These are phyloP conservation scores for Apis cerana DNA, from an alignment of 1,140 invertebrate species.

Conservation along the genomic window DNA sequence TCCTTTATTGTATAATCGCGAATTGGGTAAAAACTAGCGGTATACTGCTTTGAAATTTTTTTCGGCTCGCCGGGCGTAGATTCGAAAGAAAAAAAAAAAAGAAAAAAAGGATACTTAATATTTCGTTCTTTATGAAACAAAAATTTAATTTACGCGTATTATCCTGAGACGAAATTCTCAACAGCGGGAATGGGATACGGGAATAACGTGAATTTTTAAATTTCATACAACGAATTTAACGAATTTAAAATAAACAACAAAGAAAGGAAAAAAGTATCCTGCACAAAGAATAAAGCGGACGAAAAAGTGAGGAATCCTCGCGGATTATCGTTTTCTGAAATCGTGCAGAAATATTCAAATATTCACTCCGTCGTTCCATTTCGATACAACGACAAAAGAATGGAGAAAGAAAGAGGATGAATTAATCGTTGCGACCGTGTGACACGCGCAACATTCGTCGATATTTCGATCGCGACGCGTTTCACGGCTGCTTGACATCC, in stretches of 20 bases:
- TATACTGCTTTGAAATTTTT: not conserved
- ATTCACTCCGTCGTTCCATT: not conserved
- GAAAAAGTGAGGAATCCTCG: too few relatives aligned
- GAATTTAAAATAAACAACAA: too few relatives aligned
- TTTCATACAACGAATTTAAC: too few relatives aligned
- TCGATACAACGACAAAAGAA: not conserved
- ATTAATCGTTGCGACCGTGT: conserved; percentile 11
- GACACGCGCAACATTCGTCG: not conserved
- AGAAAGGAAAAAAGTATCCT: not conserved
- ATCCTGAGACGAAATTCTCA: too few relatives aligned
- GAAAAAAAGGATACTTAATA: not conserved
- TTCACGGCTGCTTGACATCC: not conserved
- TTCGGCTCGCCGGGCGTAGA: too few relatives aligned
- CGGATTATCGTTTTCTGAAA: not conserved
- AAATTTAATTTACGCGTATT: not conserved
- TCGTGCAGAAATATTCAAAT: not conserved
- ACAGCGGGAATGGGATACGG: too few relatives aligned
- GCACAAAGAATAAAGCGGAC: too few relatives aligned
- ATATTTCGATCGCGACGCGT: conserved; percentile 8
- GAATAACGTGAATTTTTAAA: too few relatives aligned
- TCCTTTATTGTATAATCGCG: not conserved
- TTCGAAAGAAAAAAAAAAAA: not conserved
- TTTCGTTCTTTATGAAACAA: not conserved
- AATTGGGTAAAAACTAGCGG: not conserved
- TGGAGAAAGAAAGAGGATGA: not conserved